phyloP scores from a whole-genome alignment of 2,797 vertebrate genomes.

The Vultur gryphus region DNA sequence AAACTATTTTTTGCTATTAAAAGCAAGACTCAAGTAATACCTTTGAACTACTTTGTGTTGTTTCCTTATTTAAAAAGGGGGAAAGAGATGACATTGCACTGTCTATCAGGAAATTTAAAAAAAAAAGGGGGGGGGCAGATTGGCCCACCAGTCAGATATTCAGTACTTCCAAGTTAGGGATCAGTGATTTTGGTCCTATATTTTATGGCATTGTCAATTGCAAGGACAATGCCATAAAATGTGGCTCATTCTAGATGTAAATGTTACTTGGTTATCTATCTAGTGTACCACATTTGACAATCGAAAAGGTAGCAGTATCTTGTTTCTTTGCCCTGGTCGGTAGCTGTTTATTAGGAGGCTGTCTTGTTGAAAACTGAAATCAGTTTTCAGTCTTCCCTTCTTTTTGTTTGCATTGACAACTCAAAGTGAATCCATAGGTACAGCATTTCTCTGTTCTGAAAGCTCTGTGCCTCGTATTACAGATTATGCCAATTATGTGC shows the following conservation, averaged over 20 bases:
- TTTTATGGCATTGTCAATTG: not conserved
- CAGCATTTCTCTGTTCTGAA: not conserved
- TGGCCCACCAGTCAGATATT: not conserved
- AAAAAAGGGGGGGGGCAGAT: no score
- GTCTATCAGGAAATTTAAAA: not conserved
- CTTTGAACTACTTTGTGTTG: not conserved
- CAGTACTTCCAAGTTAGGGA: not conserved
- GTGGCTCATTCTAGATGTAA: not conserved
- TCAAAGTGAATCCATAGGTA: not conserved
- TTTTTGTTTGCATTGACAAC: not conserved
- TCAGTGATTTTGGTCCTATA: not conserved
- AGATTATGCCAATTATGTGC: not conserved
- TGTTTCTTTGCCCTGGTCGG: not conserved
- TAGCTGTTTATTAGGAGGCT: not conserved
- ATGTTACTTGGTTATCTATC: not conserved
- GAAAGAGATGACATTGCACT: not conserved
- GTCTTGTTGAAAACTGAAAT: not conserved
- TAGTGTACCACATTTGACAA: not conserved
- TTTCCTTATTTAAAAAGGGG: not conserved
- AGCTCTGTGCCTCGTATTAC: rapidly evolving
- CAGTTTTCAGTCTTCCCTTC: not conserved
- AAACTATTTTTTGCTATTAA: not conserved
- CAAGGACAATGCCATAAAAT: not conserved
- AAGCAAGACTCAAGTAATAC: not conserved
- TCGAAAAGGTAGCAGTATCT: not conserved